These are phyloP conservation scores for Oncorhynchus masou DNA, from an alignment of 2,113 vertebrate genomes.

Conservation along the genomic window DNA sequence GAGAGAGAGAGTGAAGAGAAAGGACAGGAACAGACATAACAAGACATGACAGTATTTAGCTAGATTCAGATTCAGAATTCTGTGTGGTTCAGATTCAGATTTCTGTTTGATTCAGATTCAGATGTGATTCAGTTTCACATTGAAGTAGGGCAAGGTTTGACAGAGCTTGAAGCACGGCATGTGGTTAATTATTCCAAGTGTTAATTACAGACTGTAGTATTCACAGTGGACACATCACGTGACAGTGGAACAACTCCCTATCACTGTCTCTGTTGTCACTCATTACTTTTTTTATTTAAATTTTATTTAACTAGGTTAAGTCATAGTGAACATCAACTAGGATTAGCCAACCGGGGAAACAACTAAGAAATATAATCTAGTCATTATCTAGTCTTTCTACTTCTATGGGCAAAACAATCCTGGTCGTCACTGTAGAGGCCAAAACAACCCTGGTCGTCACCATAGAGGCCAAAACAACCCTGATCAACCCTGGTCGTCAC, in stretches of 20 bases:
- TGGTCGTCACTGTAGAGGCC: neutral
- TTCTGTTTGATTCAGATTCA: no score
- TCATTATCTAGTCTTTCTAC: no score
- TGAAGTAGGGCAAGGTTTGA: conserved; percentile 38
- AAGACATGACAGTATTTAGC: no score
- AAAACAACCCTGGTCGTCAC: no score
- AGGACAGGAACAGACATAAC: no score
- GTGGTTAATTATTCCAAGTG: conserved; percentile 65
- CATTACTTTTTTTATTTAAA: no score
- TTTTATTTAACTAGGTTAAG: neutral
- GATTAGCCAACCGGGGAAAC: conserved; percentile 45
- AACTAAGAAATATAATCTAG: neutral
- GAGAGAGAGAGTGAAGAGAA: no score
- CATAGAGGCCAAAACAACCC: no score
- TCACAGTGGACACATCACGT: conserved; percentile 52
- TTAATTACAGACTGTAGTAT: conserved; percentile 64
- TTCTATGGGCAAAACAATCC: conserved; percentile 16
- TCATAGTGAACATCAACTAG: conserved; percentile 29
- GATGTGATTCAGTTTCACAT: no score
- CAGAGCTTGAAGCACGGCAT: conserved; percentile 46
- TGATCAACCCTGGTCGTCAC: no score
- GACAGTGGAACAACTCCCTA: conserved; percentile 41
- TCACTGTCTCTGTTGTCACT: conserved; percentile 17
- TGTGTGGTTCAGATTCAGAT: no score
- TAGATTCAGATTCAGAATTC: no score